Base-by-base conservation (phyloP, 1,140 invertebrate genomes). In the Saxidomus purpurata region DNA sequence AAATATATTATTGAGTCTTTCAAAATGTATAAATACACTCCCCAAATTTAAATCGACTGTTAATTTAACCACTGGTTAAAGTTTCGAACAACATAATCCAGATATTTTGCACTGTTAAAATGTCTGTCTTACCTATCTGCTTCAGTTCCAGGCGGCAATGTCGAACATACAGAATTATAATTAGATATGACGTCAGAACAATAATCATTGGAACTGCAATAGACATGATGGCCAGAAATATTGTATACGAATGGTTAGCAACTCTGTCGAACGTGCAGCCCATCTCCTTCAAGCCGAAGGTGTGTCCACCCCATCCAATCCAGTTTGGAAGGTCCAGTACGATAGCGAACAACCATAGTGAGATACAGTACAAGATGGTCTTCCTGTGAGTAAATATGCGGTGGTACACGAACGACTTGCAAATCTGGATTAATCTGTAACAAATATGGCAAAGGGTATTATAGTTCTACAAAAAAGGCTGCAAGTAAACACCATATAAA, bases 211-310 rank as follows among this genome's bases (percentile, higher is more conserved):
- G 86, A 22, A 88, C 15, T 2, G 76, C 74, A 2, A 81, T 88
- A n/a, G 76, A 67, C 31, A 55, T 81, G 15, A 31, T 80, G 8
- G 86, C 63, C 13, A 88, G 52, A 49, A 88, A 88, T 36, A 88
- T 80, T 31, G 86, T 88, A 34, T 80, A 88, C 11, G 52, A 61
- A 71, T 88, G 63, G 40, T 88, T 88, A 22, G 86, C 86, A 22
- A 67, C 52, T 22, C 86, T 55, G 47, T 88, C 86, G 34, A 88
- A 88, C 19, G 86, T 88, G 40, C 86, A 88, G 9, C 86, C 86
- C 86, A 88, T 88, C 34, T 88, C 86, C 25, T 88, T 88, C n/a
- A 88, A 38, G 22, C 74, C 86, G 36, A 88, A 88, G 15, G 86
- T 88, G 52, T 88, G 86, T 2, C 86, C 86, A 38, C 86, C 86